Evolutionary conservation across 2,888 invertebrate genomes (phyloP), one percentile per base, ranked within the genome.

Genomic region (Campoplex capitator): DNA sequence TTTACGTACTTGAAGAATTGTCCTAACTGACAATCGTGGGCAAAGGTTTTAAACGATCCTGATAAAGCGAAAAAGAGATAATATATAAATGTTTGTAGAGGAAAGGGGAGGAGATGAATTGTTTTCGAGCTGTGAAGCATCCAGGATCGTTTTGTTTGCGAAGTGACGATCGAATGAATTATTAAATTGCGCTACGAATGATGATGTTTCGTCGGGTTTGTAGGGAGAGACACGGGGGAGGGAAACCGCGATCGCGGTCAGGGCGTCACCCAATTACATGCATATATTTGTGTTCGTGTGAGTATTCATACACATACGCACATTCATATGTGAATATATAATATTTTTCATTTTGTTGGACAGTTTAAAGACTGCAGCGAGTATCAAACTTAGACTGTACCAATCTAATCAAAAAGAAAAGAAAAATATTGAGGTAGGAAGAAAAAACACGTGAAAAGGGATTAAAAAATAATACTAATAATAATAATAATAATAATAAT

Each of bases 351-450:
- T 85, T 87, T 91, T 92, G 93, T 93, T 92, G 91, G 90, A 92
- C 93, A 93, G 93, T 93, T 90, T 91, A 89, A 93, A 93, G 93
- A 94, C 94, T 94, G 93, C 93, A 92, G 93, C 92, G 93, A 93
- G 93, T 93, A 94, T 94, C 94, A 94, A 94, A 94, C 92, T 92
- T 94, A 94, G 94, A 94, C 94, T 94, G 94, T 94, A 94, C 91
- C 93, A 94, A 94, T 94, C 94, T 94, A 94, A 94, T 94, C 94
- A 94, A 94, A 94, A 94, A 87, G 84, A 87, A 48, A 82, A 84
- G 84, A 85, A 73, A 84, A 86, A 83, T 89, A 83, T 38, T 76
- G 84, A 84, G 75, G 84, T 71, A 84, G 75, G 68, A 81, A 81
- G 48, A 48, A 76, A 77, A 85, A 85, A 79, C 45, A 45, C 62